Evolutionary conservation across 2,113 vertebrate species (phyloP).

Genomic region (Melanerpes aurifrons): DNA sequence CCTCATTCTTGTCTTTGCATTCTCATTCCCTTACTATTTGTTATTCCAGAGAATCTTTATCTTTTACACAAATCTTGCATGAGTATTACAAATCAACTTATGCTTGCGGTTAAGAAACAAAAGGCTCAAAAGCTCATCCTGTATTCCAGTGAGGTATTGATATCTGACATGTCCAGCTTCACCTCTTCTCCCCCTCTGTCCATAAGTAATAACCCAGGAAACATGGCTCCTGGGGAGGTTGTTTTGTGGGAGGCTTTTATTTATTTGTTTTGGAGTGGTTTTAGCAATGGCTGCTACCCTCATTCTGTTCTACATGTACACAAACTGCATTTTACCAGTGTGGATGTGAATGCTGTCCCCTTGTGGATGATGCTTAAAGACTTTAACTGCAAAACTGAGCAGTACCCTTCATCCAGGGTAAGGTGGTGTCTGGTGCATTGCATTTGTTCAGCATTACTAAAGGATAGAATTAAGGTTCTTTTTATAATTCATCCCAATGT

Average conservation of each 20-base stretch:
- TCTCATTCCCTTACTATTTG: neutral
- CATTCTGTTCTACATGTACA: neutral
- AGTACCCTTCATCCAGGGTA: neutral
- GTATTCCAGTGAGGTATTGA: neutral
- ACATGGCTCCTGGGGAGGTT: rapidly evolving
- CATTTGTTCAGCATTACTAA: conserved; percentile 8
- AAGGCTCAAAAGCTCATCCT: neutral
- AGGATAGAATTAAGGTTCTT: neutral
- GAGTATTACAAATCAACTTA: neutral
- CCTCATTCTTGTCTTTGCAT: neutral
- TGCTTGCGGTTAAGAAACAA: neutral
- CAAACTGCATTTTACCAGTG: neutral
- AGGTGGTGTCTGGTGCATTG: conserved; percentile 6
- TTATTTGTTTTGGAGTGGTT: neutral
- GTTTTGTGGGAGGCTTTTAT: too few relatives aligned
- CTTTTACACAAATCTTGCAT: neutral
- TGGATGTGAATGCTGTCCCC: conserved; percentile 53
- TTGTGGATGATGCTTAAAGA: conserved; percentile 41
- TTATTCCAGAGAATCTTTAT: neutral
- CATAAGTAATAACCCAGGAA: neutral
- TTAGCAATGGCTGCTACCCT: conserved; percentile 24
- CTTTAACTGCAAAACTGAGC: neutral
- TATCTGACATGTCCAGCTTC: neutral
- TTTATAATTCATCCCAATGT: neutral
- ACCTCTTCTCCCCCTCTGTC: neutral